Percentiles rank a stretch among this genome's conserved stretches.
phyloP scores from a whole-genome alignment of 2,888 invertebrate genomes.

The Rambutsinella grinnellia region DNA sequence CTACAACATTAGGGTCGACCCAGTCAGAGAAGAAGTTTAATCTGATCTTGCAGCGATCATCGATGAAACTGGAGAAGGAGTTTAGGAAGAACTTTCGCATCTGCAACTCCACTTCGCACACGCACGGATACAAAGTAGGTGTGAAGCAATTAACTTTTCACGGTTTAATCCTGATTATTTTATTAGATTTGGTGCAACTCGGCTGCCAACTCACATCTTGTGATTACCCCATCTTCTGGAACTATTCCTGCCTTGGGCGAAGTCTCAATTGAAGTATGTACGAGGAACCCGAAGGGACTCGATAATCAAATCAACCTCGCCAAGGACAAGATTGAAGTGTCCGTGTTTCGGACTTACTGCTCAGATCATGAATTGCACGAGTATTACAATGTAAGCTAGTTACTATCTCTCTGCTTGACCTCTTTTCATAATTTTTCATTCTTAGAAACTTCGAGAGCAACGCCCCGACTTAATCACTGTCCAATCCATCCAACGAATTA shows the following conservation, averaged over 20 bases:
- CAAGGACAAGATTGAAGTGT: not conserved
- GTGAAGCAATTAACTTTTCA: not conserved
- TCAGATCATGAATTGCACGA: not conserved
- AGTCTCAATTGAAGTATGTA: not conserved
- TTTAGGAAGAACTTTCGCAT: not conserved
- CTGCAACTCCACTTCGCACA: not conserved
- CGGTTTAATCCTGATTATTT: not conserved
- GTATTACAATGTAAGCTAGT: conserved; percentile 1
- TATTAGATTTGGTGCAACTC: not conserved
- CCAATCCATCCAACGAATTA: not conserved
- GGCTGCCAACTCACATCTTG: not conserved
- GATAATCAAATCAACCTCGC: not conserved
- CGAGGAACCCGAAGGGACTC: not conserved
- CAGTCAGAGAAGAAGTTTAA: not conserved
- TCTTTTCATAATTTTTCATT: not conserved
- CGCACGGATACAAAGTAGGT: conserved; percentile 10
- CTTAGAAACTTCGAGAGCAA: conserved; percentile 12
- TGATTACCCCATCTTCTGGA: not conserved
- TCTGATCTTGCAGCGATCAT: not conserved
- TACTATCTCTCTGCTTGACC: not conserved
- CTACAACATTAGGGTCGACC: not conserved
- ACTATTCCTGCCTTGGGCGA: conserved; percentile 2
- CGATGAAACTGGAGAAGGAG: not conserved
- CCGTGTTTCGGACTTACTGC: conserved; percentile 13
- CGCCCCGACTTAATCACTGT: conserved; percentile 18